phyloP scores from a whole-genome alignment of 1,140 invertebrate genomes.

The Leguminivora glycinivorella region DNA sequence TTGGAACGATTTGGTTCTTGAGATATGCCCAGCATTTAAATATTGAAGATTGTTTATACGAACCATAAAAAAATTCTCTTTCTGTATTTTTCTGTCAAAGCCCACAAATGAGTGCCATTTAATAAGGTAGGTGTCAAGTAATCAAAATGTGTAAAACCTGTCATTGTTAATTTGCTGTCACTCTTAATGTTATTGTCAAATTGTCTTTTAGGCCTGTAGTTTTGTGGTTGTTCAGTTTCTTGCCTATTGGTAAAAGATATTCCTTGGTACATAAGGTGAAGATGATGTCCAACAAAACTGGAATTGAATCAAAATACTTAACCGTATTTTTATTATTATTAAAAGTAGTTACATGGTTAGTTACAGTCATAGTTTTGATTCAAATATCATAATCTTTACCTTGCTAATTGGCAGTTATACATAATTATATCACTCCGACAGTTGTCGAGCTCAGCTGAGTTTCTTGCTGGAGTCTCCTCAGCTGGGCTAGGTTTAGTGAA shows the following conservation, averaged over 20 bases:
- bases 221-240: conserved; percentile 1
- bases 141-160: neutral
- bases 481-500: too few species aligned
- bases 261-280: conserved; percentile 18
- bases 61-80: neutral
- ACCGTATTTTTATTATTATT: too few species aligned
- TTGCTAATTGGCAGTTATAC: neutral
- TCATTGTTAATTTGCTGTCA: conserved; percentile 21
- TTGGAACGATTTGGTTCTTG: neutral
- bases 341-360: too few species aligned
- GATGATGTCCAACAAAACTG: neutral
- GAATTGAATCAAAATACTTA: neutral
- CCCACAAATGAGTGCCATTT: neutral
- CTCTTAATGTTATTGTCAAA: neutral
- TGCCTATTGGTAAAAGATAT: conserved; percentile 16
- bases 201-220: conserved; percentile 4
- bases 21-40: too few species aligned
- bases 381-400: neutral
- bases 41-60: neutral
- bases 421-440: too few species aligned
- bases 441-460: too few species aligned
- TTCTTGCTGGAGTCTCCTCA: too few species aligned
- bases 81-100: conserved; percentile 14
- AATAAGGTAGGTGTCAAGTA: conserved; percentile 11
- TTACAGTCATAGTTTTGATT: neutral